Base-by-base conservation (phyloP, 2,797 vertebrate species). In the Tokudaia tokunoshimensis region DNA sequence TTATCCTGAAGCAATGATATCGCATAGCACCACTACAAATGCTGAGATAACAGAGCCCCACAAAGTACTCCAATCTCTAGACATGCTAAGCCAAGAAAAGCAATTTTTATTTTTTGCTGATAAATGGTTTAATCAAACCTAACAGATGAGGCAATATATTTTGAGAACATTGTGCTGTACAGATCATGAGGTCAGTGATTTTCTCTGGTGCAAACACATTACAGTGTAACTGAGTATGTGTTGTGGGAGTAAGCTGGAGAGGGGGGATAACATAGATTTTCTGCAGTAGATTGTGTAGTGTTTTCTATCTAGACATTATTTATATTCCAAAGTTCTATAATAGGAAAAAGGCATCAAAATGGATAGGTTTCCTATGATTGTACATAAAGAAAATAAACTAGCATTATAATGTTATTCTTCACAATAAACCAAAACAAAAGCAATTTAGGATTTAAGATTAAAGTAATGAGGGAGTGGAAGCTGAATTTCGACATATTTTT, bases 121-220 rank as follows among this genome's bases (percentile, higher is more conserved):
- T 97, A 97, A 97, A 96, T 96, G 6, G 81, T 97, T 95, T 97
- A 98, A 98, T 97, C 96, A 98, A 97, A 98, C 87, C 83, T 97
- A 97, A 96, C 61, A 96, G 96, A 98, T 98, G 94, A 97, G 92
- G 84, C 95, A 65, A 94, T 95, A 55, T 72, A 98, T 94, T 96
- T 1, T 31, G 92, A 84, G 91, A 97, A 94, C 90, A 81, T 90
- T 97, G 97, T 96, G 92, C 96, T 96, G 96, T 1, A 26, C 63
- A 95, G 72, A 95, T 92, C 97, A 80, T 92, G 91, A 95, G 91
- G 98, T 97, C 93, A 97, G 89, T 97, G 92, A 96, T 96, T 98
- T 97, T 97, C 84, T 97, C 94, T 95, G 94, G 90, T 83, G 85
- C 95, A 89, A 97, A 97, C 74, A 84, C 95, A 97, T 98, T 88